phyloP scores from a whole-genome alignment of 1,140 invertebrate species.

The Chelonus insularis region DNA sequence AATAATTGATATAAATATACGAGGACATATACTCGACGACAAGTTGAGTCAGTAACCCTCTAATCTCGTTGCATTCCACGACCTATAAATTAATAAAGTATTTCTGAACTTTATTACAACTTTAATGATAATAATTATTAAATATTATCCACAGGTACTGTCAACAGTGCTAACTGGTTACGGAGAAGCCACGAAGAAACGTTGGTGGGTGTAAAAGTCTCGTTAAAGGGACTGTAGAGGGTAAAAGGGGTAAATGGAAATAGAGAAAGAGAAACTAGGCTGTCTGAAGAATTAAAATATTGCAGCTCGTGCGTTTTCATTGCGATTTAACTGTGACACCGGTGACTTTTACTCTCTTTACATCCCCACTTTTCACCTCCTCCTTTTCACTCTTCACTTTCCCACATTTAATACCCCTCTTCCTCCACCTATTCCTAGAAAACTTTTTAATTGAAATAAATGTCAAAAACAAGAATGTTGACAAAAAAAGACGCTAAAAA shows the following conservation, averaged over 20 bases:
- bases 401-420: background rate
- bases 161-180: slow-evolving; percentile 35
- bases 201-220: slow-evolving; percentile 27
- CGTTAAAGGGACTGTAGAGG: background rate
- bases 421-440: background rate
- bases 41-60: slow-evolving; percentile 38
- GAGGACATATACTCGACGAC: background rate
- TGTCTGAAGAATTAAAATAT: slow-evolving; percentile 62
- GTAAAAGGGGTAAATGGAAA: background rate
- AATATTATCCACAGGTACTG: slow-evolving; percentile 58
- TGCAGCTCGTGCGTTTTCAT: slow-evolving; percentile 58
- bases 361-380: background rate
- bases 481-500: no score
- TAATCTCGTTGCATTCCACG: slow-evolving; percentile 37
- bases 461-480: no score
- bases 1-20: slow-evolving; percentile 57
- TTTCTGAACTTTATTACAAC: slow-evolving; percentile 60
- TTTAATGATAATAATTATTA: slow-evolving; percentile 63
- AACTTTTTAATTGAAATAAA: slow-evolving; percentile 17
- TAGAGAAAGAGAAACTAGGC: slow-evolving; percentile 29
- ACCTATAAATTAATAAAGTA: slow-evolving; percentile 63
- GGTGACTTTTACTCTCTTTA: slow-evolving; percentile 38
- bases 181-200: slow-evolving; percentile 50
- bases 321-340: slow-evolving; percentile 53
- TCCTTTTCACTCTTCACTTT: background rate